phyloP scores from a whole-genome alignment of 2,113 vertebrate genomes.

The Vimba vimba region DNA sequence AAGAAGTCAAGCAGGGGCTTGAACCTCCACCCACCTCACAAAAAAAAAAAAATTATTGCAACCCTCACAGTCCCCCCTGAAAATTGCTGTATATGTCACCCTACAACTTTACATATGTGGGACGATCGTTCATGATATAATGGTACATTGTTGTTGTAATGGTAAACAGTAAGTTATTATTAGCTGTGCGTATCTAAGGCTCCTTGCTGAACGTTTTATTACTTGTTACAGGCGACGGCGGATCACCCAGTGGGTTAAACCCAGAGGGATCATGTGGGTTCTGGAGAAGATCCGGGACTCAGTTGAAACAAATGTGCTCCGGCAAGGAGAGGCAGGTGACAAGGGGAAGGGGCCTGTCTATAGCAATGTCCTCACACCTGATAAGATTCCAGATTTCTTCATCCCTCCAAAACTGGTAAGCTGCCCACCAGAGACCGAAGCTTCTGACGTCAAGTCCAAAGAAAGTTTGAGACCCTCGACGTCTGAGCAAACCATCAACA shows the following conservation, averaged over 20 bases:
- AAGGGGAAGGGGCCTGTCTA: constrained; percentile 76
- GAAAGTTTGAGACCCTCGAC: constrained; percentile 71
- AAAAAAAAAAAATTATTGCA: neutral
- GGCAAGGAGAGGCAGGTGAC: constrained; percentile 78
- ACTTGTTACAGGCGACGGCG: constrained; percentile 44
- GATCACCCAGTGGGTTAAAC: neutral
- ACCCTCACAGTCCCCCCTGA: neutral
- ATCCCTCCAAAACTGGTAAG: constrained; percentile 91
- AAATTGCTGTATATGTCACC: neutral
- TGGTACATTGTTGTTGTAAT: neutral
- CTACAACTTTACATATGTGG: neutral
- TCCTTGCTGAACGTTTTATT: neutral
- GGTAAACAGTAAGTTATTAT: neutral
- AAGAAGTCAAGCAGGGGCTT: neutral
- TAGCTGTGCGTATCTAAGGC: neutral
- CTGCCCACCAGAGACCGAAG: constrained; percentile 77
- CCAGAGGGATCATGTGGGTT: constrained; percentile 84
- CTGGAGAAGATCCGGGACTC: constrained; percentile 91
- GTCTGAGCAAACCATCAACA: constrained; percentile 80
- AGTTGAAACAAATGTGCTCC: constrained; percentile 79
- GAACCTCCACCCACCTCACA: neutral
- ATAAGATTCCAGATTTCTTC: constrained; percentile 97
- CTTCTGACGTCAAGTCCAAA: constrained; percentile 67
- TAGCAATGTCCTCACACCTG: constrained; percentile 95
- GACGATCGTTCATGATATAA: neutral